These are phyloP conservation scores for Drosophila novamexicana DNA, from an alignment of 1,140 invertebrate species.

Conservation along the genomic window DNA sequence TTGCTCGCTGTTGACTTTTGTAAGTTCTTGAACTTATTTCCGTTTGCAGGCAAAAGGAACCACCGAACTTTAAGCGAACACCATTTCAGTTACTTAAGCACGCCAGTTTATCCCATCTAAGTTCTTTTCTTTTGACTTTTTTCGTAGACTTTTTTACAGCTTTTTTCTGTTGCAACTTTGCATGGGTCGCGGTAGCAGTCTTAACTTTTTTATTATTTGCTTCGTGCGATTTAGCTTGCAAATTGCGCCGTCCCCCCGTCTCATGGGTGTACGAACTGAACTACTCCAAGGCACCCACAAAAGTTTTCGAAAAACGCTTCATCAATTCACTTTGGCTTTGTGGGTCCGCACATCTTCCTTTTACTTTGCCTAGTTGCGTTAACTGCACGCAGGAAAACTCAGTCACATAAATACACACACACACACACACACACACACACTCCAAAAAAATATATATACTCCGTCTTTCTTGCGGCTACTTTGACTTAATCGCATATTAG, in stretches of 20 bases:
- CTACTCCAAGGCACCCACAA: constrained; percentile 36
- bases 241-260: constrained; percentile 44
- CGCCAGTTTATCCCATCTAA: constrained; percentile 70
- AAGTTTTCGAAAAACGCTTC: constrained; percentile 69
- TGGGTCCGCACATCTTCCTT: constrained; percentile 32
- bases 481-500: constrained; percentile 82
- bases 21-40: constrained; percentile 40
- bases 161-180: constrained; percentile 51
- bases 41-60: constrained; percentile 19
- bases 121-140: constrained; percentile 76
- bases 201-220: constrained; percentile 60
- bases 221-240: constrained; percentile 49
- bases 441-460: not conserved
- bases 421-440: not conserved
- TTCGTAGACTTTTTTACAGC: constrained; percentile 29
- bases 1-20: constrained; percentile 42
- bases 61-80: constrained; percentile 65
- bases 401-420: constrained; percentile 36
- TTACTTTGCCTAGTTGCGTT: constrained; percentile 50
- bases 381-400: constrained; percentile 27
- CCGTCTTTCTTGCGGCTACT: constrained; percentile 48
- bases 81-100: constrained; percentile 73
- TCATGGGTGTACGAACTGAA: constrained; percentile 10
- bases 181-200: constrained; percentile 48
- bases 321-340: constrained; percentile 76